phyloP scores from a whole-genome alignment of 2,113 vertebrate species.

The Vulpes ferrilata region DNA sequence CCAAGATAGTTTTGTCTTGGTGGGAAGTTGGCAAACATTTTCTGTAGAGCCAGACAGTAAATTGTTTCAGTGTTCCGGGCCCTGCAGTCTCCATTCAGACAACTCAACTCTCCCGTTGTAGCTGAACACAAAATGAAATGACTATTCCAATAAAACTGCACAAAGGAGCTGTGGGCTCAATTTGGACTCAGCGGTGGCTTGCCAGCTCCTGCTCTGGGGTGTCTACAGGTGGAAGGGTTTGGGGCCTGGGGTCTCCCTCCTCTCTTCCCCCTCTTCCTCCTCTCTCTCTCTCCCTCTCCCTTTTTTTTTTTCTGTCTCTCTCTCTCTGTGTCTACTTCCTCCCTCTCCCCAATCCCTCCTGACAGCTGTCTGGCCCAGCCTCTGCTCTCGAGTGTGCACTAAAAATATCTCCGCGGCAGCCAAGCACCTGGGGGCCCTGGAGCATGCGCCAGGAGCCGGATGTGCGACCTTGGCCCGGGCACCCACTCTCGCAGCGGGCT shows the following conservation, averaged over 20 bases:
- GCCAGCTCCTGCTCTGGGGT: neutral
- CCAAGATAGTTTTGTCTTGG: neutral
- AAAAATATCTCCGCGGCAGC: conserved; percentile 42
- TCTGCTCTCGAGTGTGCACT: neutral
- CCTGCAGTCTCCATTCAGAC: neutral
- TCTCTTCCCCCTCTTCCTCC: neutral
- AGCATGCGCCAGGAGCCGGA: neutral
- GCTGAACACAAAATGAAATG: neutral
- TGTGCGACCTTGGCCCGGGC: neutral
- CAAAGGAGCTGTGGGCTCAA: neutral
- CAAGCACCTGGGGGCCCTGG: neutral
- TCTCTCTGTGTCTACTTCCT: neutral
- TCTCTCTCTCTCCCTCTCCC: neutral
- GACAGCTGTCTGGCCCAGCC: conserved; percentile 30
- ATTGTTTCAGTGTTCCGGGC: neutral
- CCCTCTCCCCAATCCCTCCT: neutral
- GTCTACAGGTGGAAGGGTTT: neutral
- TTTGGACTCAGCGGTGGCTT: neutral
- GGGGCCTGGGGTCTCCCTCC: neutral
- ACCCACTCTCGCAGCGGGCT: neutral
- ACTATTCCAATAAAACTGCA: neutral
- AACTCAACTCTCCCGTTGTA: neutral
- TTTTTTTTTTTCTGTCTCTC: neutral
- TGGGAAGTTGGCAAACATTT: neutral
- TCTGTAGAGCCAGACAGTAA: neutral